Evolutionary conservation across 2,797 vertebrate genomes (phyloP).

Genomic region (Liparis tanakae): DNA sequence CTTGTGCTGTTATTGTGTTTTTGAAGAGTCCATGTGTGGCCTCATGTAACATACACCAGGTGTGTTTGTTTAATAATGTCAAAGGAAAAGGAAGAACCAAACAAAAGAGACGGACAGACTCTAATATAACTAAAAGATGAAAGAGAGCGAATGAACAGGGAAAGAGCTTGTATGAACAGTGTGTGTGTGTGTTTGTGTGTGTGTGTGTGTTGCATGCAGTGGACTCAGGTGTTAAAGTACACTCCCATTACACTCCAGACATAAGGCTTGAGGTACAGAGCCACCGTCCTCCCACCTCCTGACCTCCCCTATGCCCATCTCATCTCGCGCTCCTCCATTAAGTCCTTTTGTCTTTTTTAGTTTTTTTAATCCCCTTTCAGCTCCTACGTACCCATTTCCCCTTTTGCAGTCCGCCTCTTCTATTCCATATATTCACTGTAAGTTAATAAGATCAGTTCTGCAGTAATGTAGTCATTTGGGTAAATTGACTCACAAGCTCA

Average conservation of each 20-base stretch:
- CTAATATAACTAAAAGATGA: constrained; percentile 66
- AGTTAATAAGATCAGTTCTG: background rate
- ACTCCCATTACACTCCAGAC: constrained; percentile 83
- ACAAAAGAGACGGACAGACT: constrained; percentile 45
- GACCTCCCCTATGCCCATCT: constrained; percentile 53
- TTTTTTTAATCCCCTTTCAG: constrained; percentile 19
- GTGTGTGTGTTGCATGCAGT: constrained; percentile 33
- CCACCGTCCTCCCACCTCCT: constrained; percentile 44
- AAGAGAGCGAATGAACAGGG: constrained; percentile 60
- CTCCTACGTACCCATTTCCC: constrained; percentile 40
- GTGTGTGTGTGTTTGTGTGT: background rate
- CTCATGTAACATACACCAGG: constrained; percentile 61
- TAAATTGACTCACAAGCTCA: background rate
- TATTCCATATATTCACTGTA: background rate
- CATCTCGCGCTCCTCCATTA: constrained; percentile 41
- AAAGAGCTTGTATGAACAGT: constrained; percentile 26
- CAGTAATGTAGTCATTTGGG: background rate
- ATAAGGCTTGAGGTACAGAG: constrained; percentile 74
- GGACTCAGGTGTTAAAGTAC: constrained; percentile 91
- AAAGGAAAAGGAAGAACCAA: constrained; percentile 39
- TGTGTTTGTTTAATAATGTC: constrained; percentile 70
- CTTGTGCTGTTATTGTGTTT: constrained; percentile 26
- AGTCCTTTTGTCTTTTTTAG: constrained; percentile 22
- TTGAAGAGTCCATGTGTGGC: constrained; percentile 39
- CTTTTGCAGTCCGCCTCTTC: background rate